A percentile compares a stretch with the other conserved stretches of the same genome.
Conservation (phyloP, 1,140 invertebrate species). For the Anastrepha obliqua region DNA sequence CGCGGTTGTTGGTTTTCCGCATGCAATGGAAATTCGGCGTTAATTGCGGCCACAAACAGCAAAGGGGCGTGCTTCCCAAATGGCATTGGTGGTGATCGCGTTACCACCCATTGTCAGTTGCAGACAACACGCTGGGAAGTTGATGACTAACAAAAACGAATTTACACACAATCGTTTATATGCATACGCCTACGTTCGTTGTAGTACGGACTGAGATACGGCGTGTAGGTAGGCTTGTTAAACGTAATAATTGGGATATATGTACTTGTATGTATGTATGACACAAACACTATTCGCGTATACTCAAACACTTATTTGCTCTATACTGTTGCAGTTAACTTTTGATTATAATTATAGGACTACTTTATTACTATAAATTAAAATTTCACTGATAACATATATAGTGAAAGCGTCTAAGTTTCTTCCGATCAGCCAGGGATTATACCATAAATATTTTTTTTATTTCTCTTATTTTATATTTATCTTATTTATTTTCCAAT, state of each 20-base stretch:
- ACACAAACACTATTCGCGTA: too few species aligned
- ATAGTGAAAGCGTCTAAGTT: too few species aligned
- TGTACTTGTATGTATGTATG: too few species aligned
- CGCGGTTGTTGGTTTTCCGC: slow-evolving; percentile 3
- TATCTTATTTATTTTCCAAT: too few species aligned
- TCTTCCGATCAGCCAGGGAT: too few species aligned
- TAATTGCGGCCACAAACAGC: slow-evolving; percentile 46
- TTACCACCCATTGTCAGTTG: slow-evolving; percentile 47
- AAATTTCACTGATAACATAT: too few species aligned
- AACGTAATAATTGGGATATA: background rate
- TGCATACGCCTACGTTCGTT: background rate
- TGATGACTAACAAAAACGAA: slow-evolving; percentile 31
- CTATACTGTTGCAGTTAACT: too few species aligned
- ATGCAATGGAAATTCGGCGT: slow-evolving; percentile 31
- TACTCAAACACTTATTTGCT: too few species aligned
- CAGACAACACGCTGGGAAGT: background rate
- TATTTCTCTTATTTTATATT: too few species aligned
- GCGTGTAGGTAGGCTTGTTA: background rate
- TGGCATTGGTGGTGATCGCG: slow-evolving; percentile 23
- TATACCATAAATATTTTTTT: too few species aligned
- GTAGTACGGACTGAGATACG: background rate
- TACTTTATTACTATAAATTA: too few species aligned
- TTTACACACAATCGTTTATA: background rate
- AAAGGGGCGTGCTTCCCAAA: slow-evolving; percentile 35
- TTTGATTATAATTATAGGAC: too few species aligned